These are phyloP conservation scores for Cynodonichthys magdalenae DNA, from an alignment of 2,797 vertebrate genomes.

Conservation along the genomic window DNA sequence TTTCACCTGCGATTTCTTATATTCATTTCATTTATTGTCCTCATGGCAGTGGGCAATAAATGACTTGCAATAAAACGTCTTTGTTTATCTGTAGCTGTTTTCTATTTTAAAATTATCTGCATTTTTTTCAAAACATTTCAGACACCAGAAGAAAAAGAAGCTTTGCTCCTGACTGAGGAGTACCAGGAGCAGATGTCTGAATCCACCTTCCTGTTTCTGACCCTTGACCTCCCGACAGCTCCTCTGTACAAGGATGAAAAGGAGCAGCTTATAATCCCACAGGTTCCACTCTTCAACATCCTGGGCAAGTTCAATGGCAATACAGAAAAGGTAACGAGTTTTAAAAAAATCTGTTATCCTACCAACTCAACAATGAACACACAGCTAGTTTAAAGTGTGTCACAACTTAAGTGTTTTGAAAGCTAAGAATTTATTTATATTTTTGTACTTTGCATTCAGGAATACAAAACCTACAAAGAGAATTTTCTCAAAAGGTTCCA, in stretches of 20 bases:
- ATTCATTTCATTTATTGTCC: no score
- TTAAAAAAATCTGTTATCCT: not conserved
- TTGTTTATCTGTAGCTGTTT: no score
- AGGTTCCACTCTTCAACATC: slow-evolving; percentile 98
- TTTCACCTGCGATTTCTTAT: no score
- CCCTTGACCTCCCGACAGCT: slow-evolving; percentile 94
- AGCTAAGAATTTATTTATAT: not conserved
- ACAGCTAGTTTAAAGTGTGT: not conserved
- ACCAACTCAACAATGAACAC: not conserved
- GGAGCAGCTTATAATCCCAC: slow-evolving; percentile 97
- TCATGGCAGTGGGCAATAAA: no score
- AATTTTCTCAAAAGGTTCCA: slow-evolving; percentile 98
- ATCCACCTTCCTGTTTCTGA: slow-evolving; percentile 94
- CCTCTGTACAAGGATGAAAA: slow-evolving; percentile 98
- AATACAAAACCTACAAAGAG: slow-evolving; percentile 99
- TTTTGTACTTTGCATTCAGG: slow-evolving; percentile 68
- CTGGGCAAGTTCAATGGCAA: slow-evolving; percentile 93
- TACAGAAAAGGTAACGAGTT: slow-evolving; percentile 88
- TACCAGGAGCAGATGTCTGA: slow-evolving; percentile 96
- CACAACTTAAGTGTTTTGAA: no score
- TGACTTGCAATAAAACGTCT: no score
- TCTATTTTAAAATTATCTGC: not conserved
- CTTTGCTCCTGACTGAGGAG: slow-evolving; percentile 88
- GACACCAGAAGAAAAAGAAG: slow-evolving; percentile 93
- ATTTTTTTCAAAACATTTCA: slow-evolving; percentile 51